Evolutionary conservation across 1,140 invertebrate genomes (phyloP).

Genomic region (Drosophila sechellia): DNA sequence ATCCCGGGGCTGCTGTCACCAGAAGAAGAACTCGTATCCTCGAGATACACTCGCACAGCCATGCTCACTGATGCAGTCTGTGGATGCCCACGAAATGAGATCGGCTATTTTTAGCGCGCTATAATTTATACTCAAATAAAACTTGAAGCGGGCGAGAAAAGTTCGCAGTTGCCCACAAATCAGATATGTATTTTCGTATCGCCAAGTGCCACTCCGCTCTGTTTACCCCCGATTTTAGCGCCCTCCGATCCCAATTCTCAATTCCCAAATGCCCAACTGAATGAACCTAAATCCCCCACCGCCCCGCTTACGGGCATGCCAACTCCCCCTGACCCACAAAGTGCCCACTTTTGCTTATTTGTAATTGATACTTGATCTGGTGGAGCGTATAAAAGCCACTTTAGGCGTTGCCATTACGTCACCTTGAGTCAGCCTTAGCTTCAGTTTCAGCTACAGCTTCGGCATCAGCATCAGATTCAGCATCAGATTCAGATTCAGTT

Average conservation of each 20-base stretch:
- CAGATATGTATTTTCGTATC: constrained; percentile 26
- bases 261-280: neutral
- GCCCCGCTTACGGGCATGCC: constrained; percentile 1
- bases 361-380: constrained; percentile 81
- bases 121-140: constrained; percentile 70
- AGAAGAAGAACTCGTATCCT: constrained; percentile 2
- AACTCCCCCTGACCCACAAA: constrained; percentile 63
- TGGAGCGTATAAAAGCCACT: constrained; percentile 79
- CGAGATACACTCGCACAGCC: constrained; percentile 5
- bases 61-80: too few relatives aligned
- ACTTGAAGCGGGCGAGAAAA: constrained; percentile 37
- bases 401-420: constrained; percentile 79
- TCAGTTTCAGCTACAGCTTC: constrained; percentile 19
- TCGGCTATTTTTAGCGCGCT: constrained; percentile 68
- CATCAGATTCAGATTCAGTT: constrained; percentile 5
- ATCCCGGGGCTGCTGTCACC: constrained; percentile 52
- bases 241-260: constrained; percentile 1
- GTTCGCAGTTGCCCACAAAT: constrained; percentile 38
- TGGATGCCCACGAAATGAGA: constrained; percentile 7
- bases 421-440: constrained; percentile 67
- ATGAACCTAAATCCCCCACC: too few relatives aligned
- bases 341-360: constrained; percentile 55
- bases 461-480: constrained; percentile 19
- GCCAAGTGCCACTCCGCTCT: constrained; percentile 28
- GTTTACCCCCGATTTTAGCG: constrained; percentile 41